Evolutionary conservation across 2,113 vertebrate species (phyloP), one percentile per base, ranked within the genome.

Genomic region (Hemibagrus wyckioides): DNA sequence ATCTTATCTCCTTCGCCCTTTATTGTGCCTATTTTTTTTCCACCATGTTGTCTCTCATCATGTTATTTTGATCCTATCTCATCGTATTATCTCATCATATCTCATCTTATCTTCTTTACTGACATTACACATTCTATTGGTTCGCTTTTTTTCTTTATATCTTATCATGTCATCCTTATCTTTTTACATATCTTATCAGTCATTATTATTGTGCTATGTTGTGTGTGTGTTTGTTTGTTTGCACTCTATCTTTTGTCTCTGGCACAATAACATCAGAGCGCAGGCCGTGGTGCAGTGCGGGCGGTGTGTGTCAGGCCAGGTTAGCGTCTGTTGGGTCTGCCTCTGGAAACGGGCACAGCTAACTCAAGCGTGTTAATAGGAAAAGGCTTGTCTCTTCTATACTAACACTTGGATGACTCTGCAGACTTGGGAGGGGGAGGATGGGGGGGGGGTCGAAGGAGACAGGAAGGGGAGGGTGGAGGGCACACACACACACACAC

Each of bases 381-480:
- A 96, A 95, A 96, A 96, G 95, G 96, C 97, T 96, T 97, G 97
- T 97, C 96, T 96, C 95, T 96, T 97, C 95, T 96, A 96, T 95
- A 96, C 97, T 97, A 97, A 98, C 97, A 97, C 96, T 96, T 95
- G 95, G 96, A 95, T 97, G 96, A 96, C 94, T 97, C 96, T 96
- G 96, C 96, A 96, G 96, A 94, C 95, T 94, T 95, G 59, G 82
- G 91, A 48, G 86, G 93, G 94, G 93, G 94, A 94, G 94, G 93
- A 94, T 94, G 93, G 82, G 91, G 93, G 92, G 93, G 93, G 94
- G 84, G 25, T 28, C 92, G 94, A 65, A 50, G 89, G 94, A 94
- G 93, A 71, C 36, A 50, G 28, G 39, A 57, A 87, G 93, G 94
- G 93, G 94, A 94, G 94, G 93, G 94, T 94, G 93, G 94, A 95